phyloP scores from a whole-genome alignment of 2,113 vertebrate genomes.

The Campylomormyrus tamandua region DNA sequence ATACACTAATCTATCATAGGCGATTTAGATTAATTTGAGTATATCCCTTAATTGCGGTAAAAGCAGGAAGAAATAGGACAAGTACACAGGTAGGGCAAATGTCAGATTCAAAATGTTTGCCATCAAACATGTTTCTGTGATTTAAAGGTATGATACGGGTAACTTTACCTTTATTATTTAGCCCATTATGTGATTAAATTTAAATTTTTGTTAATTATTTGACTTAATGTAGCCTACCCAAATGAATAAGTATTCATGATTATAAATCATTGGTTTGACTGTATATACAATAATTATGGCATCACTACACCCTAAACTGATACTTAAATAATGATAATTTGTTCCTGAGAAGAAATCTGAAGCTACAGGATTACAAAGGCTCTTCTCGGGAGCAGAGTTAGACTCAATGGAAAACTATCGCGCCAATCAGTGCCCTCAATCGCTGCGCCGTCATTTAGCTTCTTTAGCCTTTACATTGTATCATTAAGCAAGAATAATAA shows the following conservation, averaged over 20 bases:
- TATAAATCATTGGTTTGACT: neutral
- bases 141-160: neutral
- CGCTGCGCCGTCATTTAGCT: neutral
- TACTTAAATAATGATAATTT: neutral
- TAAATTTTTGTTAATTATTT: neutral
- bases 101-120: neutral
- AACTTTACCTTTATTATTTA: neutral
- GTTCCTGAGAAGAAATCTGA: neutral
- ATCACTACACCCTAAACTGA: neutral
- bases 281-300: neutral
- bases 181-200: neutral
- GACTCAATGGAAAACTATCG: neutral
- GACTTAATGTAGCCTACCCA: neutral
- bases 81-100: neutral
- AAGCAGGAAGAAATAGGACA: neutral
- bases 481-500: neutral
- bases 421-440: neutral
- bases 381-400: neutral
- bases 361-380: neutral
- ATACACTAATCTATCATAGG: neutral
- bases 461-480: neutral
- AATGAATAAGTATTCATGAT: neutral
- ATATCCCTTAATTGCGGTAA: neutral
- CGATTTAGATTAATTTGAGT: neutral
- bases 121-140: neutral